Evolutionary conservation across 2,888 invertebrate species (phyloP), one percentile per base, ranked within the genome.

Genomic region (Drosophila borealis): DNA sequence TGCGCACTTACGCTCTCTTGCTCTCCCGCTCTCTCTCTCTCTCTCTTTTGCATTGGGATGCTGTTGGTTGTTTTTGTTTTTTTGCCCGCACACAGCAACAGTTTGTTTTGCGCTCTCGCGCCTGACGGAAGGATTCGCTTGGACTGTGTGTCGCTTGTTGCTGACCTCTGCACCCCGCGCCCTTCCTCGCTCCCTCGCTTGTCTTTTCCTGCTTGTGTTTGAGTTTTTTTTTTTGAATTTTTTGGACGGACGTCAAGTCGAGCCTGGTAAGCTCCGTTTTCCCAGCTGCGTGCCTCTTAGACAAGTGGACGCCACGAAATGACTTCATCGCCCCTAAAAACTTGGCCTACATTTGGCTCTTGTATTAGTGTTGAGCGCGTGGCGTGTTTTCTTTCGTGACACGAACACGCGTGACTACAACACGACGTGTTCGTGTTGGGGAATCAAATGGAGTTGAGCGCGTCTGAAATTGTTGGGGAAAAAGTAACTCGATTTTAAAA

Each of bases 41-140:
- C 49, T 29, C 50, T 41, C 45, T 39, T 53, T 51, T 53, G 17
- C 41, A 56, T 63, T 74, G 63, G 3, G 48, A 69, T 64, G 65
- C 25, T 50, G 54, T 49, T 55, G 65, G 44, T 54, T 45, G 37
- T 66, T 33, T 14, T 55, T 37, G 42, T 64, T 45, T 25, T 45
- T 14, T 33, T 34, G n/a, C 37, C 29, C 21, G 46, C 9, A 14
- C 48, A 37, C 69, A 89, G 89, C 90, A 89, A 89, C 89, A 89
- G 89, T 89, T 89, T 90, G 89, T 84, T 89, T 74, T 70, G 75
- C 56, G 76, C 68, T 54, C 82, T 90, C 78, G 82, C 78, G 59
- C 57, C 48, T 17, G 64, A 63, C 76, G 80, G 73, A 76, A 78
- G 89, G 78, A 80, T 68, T 74, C 66, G 70, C 39, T 48, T 45